Evolutionary conservation across 2,888 invertebrate genomes (phyloP), one percentile per base, ranked within the genome.

Genomic region (Plagodis pulveraria): DNA sequence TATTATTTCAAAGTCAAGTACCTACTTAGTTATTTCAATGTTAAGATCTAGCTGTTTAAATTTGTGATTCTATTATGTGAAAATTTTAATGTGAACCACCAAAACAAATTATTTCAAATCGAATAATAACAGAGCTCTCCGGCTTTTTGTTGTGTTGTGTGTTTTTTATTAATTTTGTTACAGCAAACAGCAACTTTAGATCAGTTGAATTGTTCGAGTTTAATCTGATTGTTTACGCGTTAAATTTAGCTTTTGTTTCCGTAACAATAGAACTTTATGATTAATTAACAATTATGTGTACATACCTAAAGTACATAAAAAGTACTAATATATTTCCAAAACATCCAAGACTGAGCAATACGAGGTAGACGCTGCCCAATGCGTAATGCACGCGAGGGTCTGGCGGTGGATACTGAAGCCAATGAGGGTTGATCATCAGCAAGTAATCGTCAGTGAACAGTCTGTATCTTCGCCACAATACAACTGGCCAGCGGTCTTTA

Each of bases 241-340:
- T 9, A 36, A 41, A 38, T 57, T 40, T 6, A 5, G 44, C 22
- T 22, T 10, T 56, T 56, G 34, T 45, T 50, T 56, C 34, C 11
- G 34, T n/a, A 38, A 6, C 35, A 2, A 36, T 43, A 36, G 9
- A 42, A 50, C 8, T 11, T 41, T 41, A 10, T 41, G 41, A 6
- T 10, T 41, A 10, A n/a, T 5, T n/a, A n/a, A 41, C 5, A 41
- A n/a, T 6, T 10, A 2, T 10, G 4, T 22, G 22, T 22, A 61
- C 67, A 12, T 52, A 96, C 96, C 95, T 95, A 70, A 93, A 80
- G 78, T 96, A 96, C 94, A 96, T 94, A 66, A 94, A 93, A 62
- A 96, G 94, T 48, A 96, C 96, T 41, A 95, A 87, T 6, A 93
- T 89, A 78, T 97, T 97, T 54, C 96, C 96, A 43, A 93, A 87